These are phyloP conservation scores for Oscheius sp. DNA, from an alignment of 1,140 invertebrate species.

Conservation along the genomic window DNA sequence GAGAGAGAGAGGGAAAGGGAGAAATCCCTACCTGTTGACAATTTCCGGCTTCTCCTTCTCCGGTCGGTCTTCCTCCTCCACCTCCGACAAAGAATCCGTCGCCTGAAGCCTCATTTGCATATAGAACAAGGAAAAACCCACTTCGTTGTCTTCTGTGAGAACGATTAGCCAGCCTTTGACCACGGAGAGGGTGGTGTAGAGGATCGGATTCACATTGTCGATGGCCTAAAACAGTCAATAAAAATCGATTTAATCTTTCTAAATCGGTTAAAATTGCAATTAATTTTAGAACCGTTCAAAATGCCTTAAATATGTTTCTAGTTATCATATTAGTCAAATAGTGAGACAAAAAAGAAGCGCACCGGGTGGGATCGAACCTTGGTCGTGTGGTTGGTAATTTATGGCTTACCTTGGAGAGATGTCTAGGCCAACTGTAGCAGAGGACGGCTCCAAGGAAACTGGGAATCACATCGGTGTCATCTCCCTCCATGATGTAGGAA, in stretches of 20 bases:
- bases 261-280: background rate
- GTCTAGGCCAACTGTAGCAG: background rate
- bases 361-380: too few species aligned
- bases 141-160: constrained; percentile 16
- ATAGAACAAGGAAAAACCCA: background rate
- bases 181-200: constrained; percentile 10
- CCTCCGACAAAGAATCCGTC: background rate
- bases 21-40: background rate
- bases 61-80: constrained; percentile 12
- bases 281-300: background rate
- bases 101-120: constrained; percentile 6
- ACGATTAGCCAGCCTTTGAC: constrained; percentile 28
- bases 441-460: background rate
- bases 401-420: background rate
- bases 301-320: too few species aligned
- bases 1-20: too few species aligned
- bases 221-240: constrained; percentile 7
- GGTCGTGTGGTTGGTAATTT: too few species aligned
- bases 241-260: background rate
- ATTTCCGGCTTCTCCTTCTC: constrained; percentile 9
- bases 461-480: background rate
- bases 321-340: too few species aligned
- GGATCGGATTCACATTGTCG: constrained; percentile 9
- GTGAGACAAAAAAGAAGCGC: too few species aligned
- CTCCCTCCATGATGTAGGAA: background rate